These are phyloP conservation scores for Sprattus sprattus DNA, from an alignment of 2,113 vertebrate species.

Conservation along the genomic window DNA sequence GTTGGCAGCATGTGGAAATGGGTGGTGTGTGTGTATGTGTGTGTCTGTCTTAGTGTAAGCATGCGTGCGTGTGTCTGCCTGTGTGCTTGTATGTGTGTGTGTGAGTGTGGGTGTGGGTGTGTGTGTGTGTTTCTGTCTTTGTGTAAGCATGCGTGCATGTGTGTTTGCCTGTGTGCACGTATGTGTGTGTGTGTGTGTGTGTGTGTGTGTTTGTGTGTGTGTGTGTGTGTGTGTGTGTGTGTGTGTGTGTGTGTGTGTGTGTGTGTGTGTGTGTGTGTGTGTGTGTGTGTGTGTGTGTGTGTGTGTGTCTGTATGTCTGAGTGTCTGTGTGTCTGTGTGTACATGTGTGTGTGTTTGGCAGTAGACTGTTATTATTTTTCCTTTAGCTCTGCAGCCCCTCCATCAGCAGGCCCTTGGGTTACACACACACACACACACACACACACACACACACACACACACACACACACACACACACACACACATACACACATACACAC, in stretches of 20 bases:
- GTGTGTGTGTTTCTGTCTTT: background rate
- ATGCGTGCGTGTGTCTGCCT: background rate
- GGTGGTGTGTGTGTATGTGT: background rate
- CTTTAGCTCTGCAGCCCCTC: conserved; percentile 64
- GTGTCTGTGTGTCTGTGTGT: no score
- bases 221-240: background rate
- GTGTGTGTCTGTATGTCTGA: no score
- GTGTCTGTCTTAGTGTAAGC: background rate
- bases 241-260: background rate
- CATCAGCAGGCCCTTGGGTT: conserved; percentile 60
- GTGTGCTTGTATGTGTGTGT: background rate
- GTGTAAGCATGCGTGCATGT: no score
- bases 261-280: background rate
- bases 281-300: no score
- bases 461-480: no score
- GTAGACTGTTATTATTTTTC: conserved; percentile 64
- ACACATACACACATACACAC: no score
- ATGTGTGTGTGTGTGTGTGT: background rate
- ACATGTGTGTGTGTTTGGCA: background rate
- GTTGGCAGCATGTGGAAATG: conserved; percentile 57
- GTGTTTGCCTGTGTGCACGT: background rate
- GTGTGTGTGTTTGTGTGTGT: background rate
- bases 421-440: no score
- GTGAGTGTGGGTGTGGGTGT: background rate
- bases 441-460: no score